Evolutionary conservation across 2,888 invertebrate genomes (phyloP).

Genomic region (Agrilus mali): DNA sequence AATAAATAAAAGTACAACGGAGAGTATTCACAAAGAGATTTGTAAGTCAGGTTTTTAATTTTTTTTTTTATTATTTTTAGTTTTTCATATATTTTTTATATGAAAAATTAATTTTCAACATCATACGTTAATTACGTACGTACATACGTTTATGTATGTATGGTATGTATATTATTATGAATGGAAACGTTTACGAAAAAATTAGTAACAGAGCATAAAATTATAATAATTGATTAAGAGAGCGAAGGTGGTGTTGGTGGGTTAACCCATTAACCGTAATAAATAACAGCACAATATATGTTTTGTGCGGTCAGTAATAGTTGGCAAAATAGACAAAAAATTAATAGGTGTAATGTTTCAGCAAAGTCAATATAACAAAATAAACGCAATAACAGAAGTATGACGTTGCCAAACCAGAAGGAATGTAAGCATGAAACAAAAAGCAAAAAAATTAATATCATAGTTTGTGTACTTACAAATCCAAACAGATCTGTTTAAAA

Average conservation of each 20-base stretch:
- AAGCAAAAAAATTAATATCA: conserved; percentile 24
- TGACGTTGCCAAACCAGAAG: conserved; percentile 17
- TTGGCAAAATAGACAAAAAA: not conserved
- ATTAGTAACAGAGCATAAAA: conserved; percentile 1
- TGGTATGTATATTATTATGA: not conserved
- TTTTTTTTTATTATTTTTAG: not conserved
- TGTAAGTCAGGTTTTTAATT: not conserved
- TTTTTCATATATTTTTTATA: not conserved
- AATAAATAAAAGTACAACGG: no score
- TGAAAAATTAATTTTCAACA: not conserved
- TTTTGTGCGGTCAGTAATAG: conserved; percentile 12
- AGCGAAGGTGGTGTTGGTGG: conserved; percentile 25
- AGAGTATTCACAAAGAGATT: not conserved
- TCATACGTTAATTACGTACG: no score
- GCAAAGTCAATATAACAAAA: conserved; percentile 2
- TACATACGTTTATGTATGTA: no score
- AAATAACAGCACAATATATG: not conserved
- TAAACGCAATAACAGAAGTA: conserved; percentile 3
- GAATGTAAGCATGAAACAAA: conserved; percentile 35
- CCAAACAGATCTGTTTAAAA: conserved; percentile 5
- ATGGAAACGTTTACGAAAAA: not conserved
- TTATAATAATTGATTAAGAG: conserved; percentile 7
- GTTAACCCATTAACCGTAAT: conserved; percentile 25
- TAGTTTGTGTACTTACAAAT: no score
- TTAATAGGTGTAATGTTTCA: conserved; percentile 4